phyloP scores from a whole-genome alignment of 2,888 invertebrate species.

The Eilema sororculum region DNA sequence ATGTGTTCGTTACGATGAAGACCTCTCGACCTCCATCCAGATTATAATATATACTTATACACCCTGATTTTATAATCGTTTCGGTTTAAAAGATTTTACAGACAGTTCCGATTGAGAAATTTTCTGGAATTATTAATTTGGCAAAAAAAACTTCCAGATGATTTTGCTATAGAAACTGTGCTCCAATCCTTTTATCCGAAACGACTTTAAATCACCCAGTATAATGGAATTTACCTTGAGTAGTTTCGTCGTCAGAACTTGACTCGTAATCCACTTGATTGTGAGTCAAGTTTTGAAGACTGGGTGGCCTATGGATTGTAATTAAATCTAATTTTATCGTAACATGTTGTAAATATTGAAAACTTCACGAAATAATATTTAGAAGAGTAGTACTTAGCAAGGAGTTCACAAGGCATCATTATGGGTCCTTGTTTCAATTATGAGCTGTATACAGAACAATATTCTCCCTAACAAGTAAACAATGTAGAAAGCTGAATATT shows the following conservation, averaged over 20 bases:
- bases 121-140: too few relatives aligned
- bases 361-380: neutral
- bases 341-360: neutral
- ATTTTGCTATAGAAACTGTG: too few relatives aligned
- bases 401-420: neutral
- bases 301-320: neutral
- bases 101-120: too few relatives aligned
- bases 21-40: too few relatives aligned
- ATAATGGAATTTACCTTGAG: neutral
- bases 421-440: conserved; percentile 1
- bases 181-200: too few relatives aligned
- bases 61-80: too few relatives aligned
- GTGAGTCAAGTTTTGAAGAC: neutral
- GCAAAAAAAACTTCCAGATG: too few relatives aligned
- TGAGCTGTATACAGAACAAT: neutral
- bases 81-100: too few relatives aligned
- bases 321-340: neutral
- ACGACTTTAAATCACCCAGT: too few relatives aligned
- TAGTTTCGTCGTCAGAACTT: neutral
- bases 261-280: neutral
- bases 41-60: too few relatives aligned
- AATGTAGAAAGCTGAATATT: conserved; percentile 22
- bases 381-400: neutral
- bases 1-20: too few relatives aligned
- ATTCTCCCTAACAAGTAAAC: neutral